Conservation (phyloP, 2,797 vertebrate species). For the Gorsachius magnificus region DNA sequence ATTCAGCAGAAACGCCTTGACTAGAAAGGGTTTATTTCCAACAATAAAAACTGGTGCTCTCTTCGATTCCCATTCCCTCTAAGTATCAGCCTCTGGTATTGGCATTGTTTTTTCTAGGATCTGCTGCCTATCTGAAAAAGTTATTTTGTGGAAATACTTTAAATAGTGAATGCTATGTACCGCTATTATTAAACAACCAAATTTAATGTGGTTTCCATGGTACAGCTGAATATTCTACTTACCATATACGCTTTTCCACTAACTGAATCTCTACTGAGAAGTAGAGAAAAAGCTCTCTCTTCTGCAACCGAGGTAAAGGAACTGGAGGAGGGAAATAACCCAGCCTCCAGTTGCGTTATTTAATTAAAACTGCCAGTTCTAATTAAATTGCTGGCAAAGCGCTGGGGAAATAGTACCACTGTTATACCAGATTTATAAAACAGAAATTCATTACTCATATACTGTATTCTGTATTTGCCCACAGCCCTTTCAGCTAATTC, state of each 20-base stretch:
- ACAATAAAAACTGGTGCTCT: not conserved
- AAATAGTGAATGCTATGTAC: not conserved
- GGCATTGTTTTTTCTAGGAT: not conserved
- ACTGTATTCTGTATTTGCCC: not conserved
- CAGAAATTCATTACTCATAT: not conserved
- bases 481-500: not conserved
- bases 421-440: not conserved
- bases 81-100: not conserved
- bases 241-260: not conserved
- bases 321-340: not conserved
- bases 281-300: not conserved
- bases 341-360: not conserved
- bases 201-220: not conserved
- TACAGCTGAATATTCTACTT: not conserved
- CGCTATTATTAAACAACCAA: not conserved
- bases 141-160: not conserved
- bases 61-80: not conserved
- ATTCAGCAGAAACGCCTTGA: not conserved
- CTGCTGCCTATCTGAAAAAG: not conserved
- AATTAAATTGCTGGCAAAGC: conserved; percentile 20
- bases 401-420: not conserved
- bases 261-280: not conserved
- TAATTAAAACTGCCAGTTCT: conserved; percentile 47
- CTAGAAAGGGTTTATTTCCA: not conserved
- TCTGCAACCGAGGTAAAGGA: not conserved